These are phyloP conservation scores for Sminthurinus signatus DNA, from an alignment of 1,140 invertebrate genomes.

Conservation along the genomic window DNA sequence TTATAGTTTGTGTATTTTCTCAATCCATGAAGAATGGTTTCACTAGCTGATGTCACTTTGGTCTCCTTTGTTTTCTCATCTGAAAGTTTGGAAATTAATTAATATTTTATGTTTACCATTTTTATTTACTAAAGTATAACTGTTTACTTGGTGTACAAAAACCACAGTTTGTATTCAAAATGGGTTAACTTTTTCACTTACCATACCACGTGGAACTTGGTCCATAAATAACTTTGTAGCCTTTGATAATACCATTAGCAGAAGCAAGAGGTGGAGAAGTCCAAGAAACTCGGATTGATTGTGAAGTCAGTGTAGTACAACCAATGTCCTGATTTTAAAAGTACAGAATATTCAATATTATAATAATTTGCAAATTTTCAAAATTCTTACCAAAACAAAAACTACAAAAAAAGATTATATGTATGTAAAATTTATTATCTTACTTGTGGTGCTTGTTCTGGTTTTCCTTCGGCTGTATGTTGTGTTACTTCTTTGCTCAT, in stretches of 20 bases:
- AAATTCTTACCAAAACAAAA: background rate
- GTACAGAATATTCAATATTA: background rate
- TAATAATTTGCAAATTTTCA: background rate
- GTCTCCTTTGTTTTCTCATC: constrained; percentile 86
- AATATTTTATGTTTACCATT: background rate
- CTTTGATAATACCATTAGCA: constrained; percentile 90
- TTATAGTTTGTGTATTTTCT: constrained; percentile 96
- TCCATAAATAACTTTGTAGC: constrained; percentile 93
- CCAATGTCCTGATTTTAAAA: constrained; percentile 57
- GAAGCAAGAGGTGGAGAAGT: constrained; percentile 78
- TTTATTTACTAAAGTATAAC: too few species aligned
- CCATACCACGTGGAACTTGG: constrained; percentile 84
- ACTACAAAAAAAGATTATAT: background rate
- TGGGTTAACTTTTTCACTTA: constrained; percentile 52
- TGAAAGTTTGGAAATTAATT: constrained; percentile 46
- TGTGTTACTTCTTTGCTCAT: constrained; percentile 81
- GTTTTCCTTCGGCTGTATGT: constrained; percentile 85
- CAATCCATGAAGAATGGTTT: constrained; percentile 83
- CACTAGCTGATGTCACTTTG: constrained; percentile 82
- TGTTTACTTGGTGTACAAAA: too few species aligned
- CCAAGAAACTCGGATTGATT: constrained; percentile 90
- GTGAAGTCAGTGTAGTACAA: constrained; percentile 83
- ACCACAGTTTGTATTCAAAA: too few species aligned
- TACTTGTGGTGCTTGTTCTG: constrained; percentile 78
- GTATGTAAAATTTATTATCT: too few species aligned